Base-by-base conservation (phyloP, 2,888 invertebrate species). In the Anagyrus pseudococci region DNA sequence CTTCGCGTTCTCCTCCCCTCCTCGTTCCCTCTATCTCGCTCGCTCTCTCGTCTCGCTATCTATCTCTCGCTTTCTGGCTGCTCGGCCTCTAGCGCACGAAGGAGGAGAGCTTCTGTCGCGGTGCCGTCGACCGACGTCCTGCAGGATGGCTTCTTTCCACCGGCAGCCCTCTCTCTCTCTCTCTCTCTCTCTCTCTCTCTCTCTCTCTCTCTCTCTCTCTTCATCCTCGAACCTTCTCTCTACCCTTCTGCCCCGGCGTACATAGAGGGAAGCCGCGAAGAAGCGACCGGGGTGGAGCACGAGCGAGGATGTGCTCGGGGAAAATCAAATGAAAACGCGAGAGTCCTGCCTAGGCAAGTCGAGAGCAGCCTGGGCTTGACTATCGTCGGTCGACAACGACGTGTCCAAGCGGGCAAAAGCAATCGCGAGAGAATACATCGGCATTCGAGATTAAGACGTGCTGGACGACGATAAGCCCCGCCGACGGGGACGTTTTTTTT, bases 61-160 rank as follows among this genome's bases (percentile, higher is more conserved):
- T 4, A 29, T 7, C 29, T 7, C 29, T 10, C 29, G 6, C 29
- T 29, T 29, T 4, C 29, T 29, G 29, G 43, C n/a, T n/a, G n/a
- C n/a, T n/a, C n/a, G n/a, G n/a, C n/a, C n/a, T n/a, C n/a, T n/a
- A 15, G 43, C 43, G 43, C 6, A 15, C 47, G 25, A 54, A 17
- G 41, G n/a, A 29, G 44, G 46, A 20, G 62, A 19, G 50, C 52
- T 49, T 33, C 29, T 58, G 29, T 10, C 29, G 37, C 62, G 40
- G 62, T 70, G 71, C 33, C 49, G 58, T 49, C 58, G 52, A 58
- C 69, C 72, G 70, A 75, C 71, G 73, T 74, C 74, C 75, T 74
- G 70, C 72, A 73, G 75, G 73, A 76, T 73, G 70, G 69, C 64
- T 70, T 66, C 70, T 68, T 67, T 62, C 68, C 58, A 62, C 64